phyloP scores from a whole-genome alignment of 2,113 vertebrate species.

The Sisor rabdophorus region DNA sequence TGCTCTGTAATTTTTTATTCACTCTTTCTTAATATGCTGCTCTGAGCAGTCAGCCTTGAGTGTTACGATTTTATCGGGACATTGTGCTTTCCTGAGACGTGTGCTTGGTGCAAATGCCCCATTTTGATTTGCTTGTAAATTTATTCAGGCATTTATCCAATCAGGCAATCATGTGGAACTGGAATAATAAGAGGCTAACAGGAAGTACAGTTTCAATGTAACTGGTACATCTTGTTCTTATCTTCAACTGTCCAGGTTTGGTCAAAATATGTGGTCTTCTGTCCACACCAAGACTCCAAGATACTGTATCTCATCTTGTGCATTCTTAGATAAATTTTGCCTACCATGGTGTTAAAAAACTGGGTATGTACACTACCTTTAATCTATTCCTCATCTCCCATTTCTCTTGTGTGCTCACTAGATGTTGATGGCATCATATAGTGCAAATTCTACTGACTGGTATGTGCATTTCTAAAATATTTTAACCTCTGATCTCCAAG shows the following conservation, averaged over 20 bases:
- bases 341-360: background rate
- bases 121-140: conserved; percentile 15
- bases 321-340: background rate
- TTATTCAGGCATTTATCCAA: background rate
- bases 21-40: conserved; percentile 33
- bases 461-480: conserved; percentile 1
- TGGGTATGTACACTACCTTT: background rate
- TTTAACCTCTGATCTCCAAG: background rate
- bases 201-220: background rate
- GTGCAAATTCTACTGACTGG: background rate
- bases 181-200: background rate
- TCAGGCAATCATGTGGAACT: background rate
- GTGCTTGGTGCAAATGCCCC: conserved; percentile 14
- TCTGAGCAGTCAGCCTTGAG: conserved; percentile 31
- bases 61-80: conserved; percentile 30
- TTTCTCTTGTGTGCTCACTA: background rate
- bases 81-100: conserved; percentile 9
- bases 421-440: background rate
- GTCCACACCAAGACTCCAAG: background rate
- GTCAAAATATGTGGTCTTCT: background rate
- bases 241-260: background rate
- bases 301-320: background rate
- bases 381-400: too few species aligned
- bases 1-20: conserved; percentile 33
- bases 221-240: background rate